A percentile compares a stretch with the other conserved stretches of the same genome.
Conservation (phyloP, 1,140 invertebrate species). For the Pogonomyrmex barbatus region DNA sequence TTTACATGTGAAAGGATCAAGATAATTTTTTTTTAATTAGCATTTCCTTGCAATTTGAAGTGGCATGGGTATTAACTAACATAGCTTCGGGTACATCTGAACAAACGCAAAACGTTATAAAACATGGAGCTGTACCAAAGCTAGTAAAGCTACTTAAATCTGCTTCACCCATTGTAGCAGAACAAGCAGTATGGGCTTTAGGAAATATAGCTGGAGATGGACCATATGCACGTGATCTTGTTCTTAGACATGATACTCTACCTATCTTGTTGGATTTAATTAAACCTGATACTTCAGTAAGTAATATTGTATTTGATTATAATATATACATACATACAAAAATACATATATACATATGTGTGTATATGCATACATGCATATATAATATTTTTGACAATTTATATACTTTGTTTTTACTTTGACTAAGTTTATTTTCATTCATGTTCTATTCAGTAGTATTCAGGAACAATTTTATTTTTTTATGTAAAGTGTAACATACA, state of each 20-base stretch:
- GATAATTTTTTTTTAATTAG: slow-evolving; percentile 85
- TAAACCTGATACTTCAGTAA: slow-evolving; percentile 87
- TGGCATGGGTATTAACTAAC: slow-evolving; percentile 99
- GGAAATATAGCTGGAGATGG: slow-evolving; percentile 99
- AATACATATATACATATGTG: slow-evolving; percentile 3
- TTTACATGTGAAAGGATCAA: not conserved
- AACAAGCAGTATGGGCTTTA: slow-evolving; percentile 99
- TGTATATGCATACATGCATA: too few species aligned
- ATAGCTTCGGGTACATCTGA: slow-evolving; percentile 97
- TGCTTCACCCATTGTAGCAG: slow-evolving; percentile 92
- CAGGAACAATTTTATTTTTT: not conserved
- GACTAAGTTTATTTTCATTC: too few species aligned
- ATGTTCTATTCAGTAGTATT: not conserved
- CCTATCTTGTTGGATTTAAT: slow-evolving; percentile 90
- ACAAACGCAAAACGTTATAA: slow-evolving; percentile 95
- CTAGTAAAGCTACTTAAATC: slow-evolving; percentile 93
- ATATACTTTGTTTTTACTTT: too few species aligned
- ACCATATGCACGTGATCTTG: slow-evolving; percentile 90
- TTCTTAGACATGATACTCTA: slow-evolving; percentile 89
- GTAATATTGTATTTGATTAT: slow-evolving; percentile 70
- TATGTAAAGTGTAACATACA: not conserved
- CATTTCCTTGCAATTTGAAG: slow-evolving; percentile 97
- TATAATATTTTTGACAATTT: too few species aligned
- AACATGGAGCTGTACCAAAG: slow-evolving; percentile 94
- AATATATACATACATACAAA: too few species aligned